Evolutionary conservation across 2,797 vertebrate genomes (phyloP), one percentile per base, ranked within the genome.

Genomic region (Setipinna tenuifilis): DNA sequence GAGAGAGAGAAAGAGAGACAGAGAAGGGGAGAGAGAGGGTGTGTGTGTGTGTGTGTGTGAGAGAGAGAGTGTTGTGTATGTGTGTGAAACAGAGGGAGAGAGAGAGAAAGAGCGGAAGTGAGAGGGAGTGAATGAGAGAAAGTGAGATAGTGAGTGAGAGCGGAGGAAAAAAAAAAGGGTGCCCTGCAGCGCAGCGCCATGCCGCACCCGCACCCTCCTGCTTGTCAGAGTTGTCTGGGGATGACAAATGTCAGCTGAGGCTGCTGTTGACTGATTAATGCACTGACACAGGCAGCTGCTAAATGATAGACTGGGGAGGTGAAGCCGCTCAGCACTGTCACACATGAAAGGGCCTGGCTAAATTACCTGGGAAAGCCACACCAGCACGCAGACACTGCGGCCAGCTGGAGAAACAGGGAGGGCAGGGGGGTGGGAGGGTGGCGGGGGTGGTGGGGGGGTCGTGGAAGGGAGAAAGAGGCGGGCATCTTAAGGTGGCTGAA

Each of bases 241-340:
- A 85, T 88, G 86, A 89, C 83, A 84, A 78, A 87, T 90, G 86
- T 84, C 87, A 87, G 86, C 41, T 17, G 58, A 81, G 46, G 68
- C 84, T 83, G 61, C 65, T 84, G 85, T 82, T 86, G 85, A 87
- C 86, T 89, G 88, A 89, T 89, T 88, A 88, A 89, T 89, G 88
- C 84, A 81, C 87, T 87, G 85, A 81, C 84, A 87, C 83, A 85
- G 80, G 82, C 85, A 83, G 86, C 82, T 81, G 87, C 81, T 88
- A 83, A 89, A 89, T 88, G 90, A 90, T 88, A 75, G 86, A 87
- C 85, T 86, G 4, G 7, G 81, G 71, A 78, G 71, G 71, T 78
- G 71, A 78, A 17, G 71, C 17, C 71, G 71, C 71, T 78, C 71
- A 78, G 71, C 71, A 78, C 71, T 78, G 71, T 78, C 71, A 78